Evolutionary conservation across 2,113 vertebrate genomes (phyloP).

Genomic region (Actinemys pallida): DNA sequence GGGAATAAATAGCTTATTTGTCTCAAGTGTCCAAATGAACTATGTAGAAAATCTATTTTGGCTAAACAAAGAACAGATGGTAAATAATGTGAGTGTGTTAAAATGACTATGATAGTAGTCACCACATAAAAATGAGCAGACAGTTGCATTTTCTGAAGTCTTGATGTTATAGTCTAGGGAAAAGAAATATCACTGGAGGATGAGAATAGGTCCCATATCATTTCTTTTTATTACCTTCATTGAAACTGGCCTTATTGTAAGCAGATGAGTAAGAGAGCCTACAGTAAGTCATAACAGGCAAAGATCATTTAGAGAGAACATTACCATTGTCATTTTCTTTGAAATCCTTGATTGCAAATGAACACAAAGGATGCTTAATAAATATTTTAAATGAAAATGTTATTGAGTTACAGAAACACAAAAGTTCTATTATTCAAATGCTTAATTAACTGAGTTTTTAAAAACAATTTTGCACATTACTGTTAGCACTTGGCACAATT

Average conservation of each 20-base stretch:
- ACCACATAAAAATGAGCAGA: conserved; percentile 61
- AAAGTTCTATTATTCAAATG: conserved; percentile 51
- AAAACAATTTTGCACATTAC: not conserved
- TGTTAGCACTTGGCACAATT: conserved; percentile 5
- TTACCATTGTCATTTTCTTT: conserved; percentile 27
- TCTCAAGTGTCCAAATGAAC: conserved; percentile 76
- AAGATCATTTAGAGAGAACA: conserved; percentile 47
- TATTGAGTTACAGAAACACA: conserved; percentile 48
- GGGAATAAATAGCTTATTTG: conserved; percentile 76
- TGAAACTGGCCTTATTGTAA: conserved; percentile 36
- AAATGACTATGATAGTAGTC: conserved; percentile 59
- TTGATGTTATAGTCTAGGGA: conserved; percentile 2
- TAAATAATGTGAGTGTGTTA: conserved; percentile 76
- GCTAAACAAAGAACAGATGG: conserved; percentile 78
- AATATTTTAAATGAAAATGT: conserved; percentile 65
- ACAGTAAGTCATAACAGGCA: not conserved
- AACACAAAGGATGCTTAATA: conserved; percentile 60
- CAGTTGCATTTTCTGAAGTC: conserved; percentile 56
- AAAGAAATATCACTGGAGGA: conserved; percentile 46
- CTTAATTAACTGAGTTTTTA: conserved; percentile 34
- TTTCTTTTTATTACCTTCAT: conserved; percentile 60
- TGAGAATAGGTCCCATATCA: conserved; percentile 4
- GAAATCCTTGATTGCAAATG: conserved; percentile 48
- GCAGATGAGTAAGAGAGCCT: conserved; percentile 25
- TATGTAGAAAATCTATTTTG: conserved; percentile 76